These are phyloP conservation scores for Myiotriccus ornatus DNA, from an alignment of 2,797 vertebrate genomes.

Conservation along the genomic window DNA sequence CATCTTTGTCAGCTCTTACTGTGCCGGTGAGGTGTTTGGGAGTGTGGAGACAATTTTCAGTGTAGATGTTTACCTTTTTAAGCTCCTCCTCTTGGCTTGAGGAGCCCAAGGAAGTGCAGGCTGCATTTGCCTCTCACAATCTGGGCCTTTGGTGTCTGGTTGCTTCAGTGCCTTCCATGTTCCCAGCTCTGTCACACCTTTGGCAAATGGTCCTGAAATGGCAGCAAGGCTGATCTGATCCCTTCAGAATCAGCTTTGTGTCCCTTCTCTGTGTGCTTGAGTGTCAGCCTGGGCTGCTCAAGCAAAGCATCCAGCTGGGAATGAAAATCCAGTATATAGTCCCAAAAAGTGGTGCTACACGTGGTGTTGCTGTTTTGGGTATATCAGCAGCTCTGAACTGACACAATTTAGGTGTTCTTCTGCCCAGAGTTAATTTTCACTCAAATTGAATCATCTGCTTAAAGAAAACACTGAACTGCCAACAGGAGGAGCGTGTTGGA, in stretches of 20 bases:
- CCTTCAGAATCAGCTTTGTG: not conserved
- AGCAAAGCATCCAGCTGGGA: accelerated
- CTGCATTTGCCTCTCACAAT: accelerated
- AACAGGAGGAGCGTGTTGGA: not conserved
- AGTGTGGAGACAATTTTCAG: not conserved
- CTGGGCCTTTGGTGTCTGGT: not conserved
- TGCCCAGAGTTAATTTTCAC: constrained; percentile 24
- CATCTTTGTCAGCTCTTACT: accelerated
- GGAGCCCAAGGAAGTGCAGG: accelerated
- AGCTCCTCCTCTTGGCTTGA: not conserved
- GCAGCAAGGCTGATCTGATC: not conserved
- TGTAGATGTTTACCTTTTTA: not conserved
- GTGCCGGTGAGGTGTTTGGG: not conserved
- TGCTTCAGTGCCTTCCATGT: accelerated
- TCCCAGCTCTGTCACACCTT: not conserved
- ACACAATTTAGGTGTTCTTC: not conserved
- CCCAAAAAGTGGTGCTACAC: not conserved
- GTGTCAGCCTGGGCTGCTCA: not conserved
- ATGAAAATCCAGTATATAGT: accelerated
- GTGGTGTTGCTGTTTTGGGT: not conserved
- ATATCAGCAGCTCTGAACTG: not conserved
- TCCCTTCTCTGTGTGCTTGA: not conserved
- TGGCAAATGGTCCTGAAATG: not conserved
- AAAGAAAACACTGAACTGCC: constrained; percentile 25
- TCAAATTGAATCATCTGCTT: constrained; percentile 49